These are phyloP conservation scores for Gadopsis marmoratus DNA, from an alignment of 2,797 vertebrate species.

Conservation along the genomic window DNA sequence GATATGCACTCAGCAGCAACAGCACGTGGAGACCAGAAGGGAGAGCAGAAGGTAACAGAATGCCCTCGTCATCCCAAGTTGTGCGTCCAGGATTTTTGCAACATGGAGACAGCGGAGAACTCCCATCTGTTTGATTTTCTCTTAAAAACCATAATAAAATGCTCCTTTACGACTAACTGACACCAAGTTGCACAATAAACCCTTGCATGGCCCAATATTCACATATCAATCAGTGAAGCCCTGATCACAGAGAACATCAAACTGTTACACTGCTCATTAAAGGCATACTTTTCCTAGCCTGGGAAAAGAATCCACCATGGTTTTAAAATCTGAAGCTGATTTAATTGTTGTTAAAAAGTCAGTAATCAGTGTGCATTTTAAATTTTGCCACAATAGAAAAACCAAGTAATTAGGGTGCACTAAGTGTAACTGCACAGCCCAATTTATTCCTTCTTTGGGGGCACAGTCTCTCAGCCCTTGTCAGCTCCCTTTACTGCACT, in stretches of 20 bases:
- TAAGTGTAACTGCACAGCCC: background rate
- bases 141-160: background rate
- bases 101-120: background rate
- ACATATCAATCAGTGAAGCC: conserved; percentile 4
- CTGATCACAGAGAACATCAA: conserved; percentile 3
- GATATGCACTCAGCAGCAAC: background rate
- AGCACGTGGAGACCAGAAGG: background rate
- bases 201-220: background rate
- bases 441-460: background rate
- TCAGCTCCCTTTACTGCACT: background rate
- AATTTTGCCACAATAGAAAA: background rate
- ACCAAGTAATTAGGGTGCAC: conserved; percentile 3
- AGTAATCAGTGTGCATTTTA: background rate
- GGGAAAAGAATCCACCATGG: background rate
- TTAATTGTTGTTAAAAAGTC: conserved; percentile 9
- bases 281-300: background rate
- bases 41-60: background rate
- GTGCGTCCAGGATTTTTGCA: background rate
- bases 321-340: conserved; percentile 10
- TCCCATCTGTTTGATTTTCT: background rate
- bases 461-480: background rate
- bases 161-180: background rate
- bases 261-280: conserved; percentile 18
- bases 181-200: background rate
- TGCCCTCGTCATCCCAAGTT: background rate